Conservation (phyloP, 2,888 invertebrate species). For the Lasioglossum leucozonium region DNA sequence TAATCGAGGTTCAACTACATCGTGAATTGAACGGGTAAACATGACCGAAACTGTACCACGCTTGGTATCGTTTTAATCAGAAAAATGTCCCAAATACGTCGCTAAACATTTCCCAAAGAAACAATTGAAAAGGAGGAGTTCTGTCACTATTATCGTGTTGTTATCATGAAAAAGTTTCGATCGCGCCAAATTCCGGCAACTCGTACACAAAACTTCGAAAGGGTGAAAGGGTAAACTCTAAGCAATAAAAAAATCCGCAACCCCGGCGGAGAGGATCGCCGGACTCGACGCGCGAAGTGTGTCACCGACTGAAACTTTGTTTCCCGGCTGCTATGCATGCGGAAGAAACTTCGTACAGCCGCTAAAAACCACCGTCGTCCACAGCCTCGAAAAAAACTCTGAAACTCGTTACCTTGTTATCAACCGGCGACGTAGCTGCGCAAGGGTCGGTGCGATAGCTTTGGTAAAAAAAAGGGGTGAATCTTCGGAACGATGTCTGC, state of each 20-base stretch:
- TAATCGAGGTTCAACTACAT: background rate
- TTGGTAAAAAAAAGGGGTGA: slow-evolving; percentile 13
- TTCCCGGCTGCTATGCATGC: background rate
- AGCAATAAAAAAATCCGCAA: background rate
- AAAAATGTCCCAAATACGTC: background rate
- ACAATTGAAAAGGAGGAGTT: background rate
- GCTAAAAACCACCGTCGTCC: slow-evolving; percentile 20
- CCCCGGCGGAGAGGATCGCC: background rate
- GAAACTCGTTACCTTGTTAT: slow-evolving; percentile 35
- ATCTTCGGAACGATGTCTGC: slow-evolving; percentile 29
- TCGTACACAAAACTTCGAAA: background rate
- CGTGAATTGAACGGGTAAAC: background rate
- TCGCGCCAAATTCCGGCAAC: background rate
- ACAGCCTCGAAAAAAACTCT: background rate
- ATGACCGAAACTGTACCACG: background rate
- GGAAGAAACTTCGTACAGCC: background rate
- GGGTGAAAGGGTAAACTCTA: background rate
- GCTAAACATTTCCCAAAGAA: background rate
- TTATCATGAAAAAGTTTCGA: background rate
- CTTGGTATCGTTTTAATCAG: background rate
- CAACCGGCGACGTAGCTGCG: slow-evolving; percentile 8
- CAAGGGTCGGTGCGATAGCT: slow-evolving; percentile 18
- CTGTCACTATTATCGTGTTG: background rate
- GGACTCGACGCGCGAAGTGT: background rate
- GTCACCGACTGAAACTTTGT: slow-evolving; percentile 10